These are phyloP conservation scores for Semnornis frantzii DNA, from an alignment of 2,113 vertebrate genomes.

Conservation along the genomic window DNA sequence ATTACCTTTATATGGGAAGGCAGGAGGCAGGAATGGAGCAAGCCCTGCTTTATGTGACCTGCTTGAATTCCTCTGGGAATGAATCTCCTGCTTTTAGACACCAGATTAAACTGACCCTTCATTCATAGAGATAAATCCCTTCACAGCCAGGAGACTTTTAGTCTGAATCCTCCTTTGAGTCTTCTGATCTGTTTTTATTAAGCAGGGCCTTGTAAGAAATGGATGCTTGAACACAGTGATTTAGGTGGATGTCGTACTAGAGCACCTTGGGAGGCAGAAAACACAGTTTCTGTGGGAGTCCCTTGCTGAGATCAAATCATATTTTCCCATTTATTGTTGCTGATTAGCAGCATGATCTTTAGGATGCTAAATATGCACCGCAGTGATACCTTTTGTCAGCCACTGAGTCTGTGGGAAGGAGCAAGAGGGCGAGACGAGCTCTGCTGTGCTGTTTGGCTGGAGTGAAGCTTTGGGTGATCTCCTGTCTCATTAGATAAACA, in stretches of 20 bases:
- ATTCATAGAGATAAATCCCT: not conserved
- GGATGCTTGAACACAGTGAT: not conserved
- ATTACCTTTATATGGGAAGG: not conserved
- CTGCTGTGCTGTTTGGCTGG: not conserved
- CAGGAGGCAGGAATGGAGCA: not conserved
- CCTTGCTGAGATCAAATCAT: not conserved
- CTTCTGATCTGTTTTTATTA: not conserved
- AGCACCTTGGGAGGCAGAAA: not conserved
- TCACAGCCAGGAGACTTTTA: not conserved
- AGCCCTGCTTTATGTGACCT: not conserved
- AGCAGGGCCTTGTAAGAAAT: not conserved
- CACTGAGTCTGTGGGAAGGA: not conserved
- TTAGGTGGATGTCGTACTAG: not conserved
- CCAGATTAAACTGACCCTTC: not conserved
- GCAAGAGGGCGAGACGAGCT: not conserved
- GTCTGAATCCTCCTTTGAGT: not conserved
- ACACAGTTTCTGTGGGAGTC: not conserved
- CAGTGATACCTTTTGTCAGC: not conserved
- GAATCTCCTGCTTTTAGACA: not conserved
- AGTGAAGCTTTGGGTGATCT: not conserved
- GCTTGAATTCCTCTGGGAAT: not conserved
- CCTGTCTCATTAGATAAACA: not conserved
- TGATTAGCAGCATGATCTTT: accelerated
- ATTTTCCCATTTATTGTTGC: not conserved
- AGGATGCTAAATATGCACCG: not conserved